Base-by-base conservation (phyloP, 23 tunicate genomes). In the Botrylloides violaceus region DNA sequence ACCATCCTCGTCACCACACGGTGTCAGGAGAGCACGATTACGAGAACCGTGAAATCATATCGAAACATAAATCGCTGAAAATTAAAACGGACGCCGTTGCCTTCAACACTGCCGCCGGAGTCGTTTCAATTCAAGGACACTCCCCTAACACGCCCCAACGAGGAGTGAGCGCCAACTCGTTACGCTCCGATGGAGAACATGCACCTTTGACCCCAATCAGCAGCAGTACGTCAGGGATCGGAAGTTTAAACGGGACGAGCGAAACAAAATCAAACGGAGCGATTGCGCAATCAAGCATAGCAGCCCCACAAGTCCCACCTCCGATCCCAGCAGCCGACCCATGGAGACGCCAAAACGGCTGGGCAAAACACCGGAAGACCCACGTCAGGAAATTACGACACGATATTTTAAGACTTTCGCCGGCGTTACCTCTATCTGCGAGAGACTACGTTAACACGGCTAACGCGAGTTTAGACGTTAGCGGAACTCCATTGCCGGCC, bases 401-500 rank as follows among this genome's bases (percentile, higher is more conserved):
- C 30, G 56, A 43, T 68, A 35, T 39, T 68, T 27, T 28, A 28
- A 68, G 58, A 24, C 74, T 68, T 0, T 68, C 74, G 15, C 74
- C 74, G 12, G 56, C 30, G 9, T 20, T 68, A 3, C 74, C 74
- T 12, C 36, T 68, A 30, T 74, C 87, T 19, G 79, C 75, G 9
- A 38, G 88, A 21, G 97, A 90, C 24, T 90, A 90, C 43, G 97
- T 90, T 7, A 90, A 90, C 81, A 90, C 97, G 2, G 73, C 63
- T 31, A 78, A 83, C 37, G 96, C 88, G 39, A 77, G 87, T 47
- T 29, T 72, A 48, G 96, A 88, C 60, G 86, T 88, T 33, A 58
- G 84, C 56, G 97, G 97, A 27, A 90, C 97, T 34, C 97, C 97
- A 7, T 73, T 90, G 15, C 97, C 97, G 36, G 90, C 89, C 70